Conservation (phyloP, 2,888 invertebrate species). For the Augiades crinisus region DNA sequence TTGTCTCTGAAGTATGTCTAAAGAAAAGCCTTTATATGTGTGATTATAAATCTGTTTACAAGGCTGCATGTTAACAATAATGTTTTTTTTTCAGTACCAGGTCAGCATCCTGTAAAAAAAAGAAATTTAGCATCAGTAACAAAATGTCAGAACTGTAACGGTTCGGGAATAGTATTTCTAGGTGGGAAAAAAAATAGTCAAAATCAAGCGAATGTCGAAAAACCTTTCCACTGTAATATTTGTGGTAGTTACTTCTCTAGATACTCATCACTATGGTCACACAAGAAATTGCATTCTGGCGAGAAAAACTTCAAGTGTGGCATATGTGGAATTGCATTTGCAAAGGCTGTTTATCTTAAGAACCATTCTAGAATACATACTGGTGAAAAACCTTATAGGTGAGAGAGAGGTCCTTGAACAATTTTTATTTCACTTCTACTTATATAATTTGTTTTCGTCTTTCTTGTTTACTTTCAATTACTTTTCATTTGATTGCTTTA, state of each 20-base stretch:
- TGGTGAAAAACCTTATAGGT: conserved; percentile 83
- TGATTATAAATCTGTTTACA: too few species aligned
- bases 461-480: too few species aligned
- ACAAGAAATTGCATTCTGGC: conserved; percentile 92
- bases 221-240: conserved; percentile 94
- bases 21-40: too few species aligned
- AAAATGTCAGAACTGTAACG: conserved; percentile 94
- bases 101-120: conserved; percentile 90
- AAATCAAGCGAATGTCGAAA: conserved; percentile 84
- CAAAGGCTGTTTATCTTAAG: conserved; percentile 94
- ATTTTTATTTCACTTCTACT: too few species aligned
- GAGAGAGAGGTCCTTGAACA: conserved; percentile 26
- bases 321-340: conserved; percentile 93
- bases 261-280: conserved; percentile 94
- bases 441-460: too few species aligned
- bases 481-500: too few species aligned
- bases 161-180: conserved; percentile 92
- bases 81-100: conserved; percentile 61
- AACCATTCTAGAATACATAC: conserved; percentile 94
- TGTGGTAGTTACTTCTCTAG: conserved; percentile 92
- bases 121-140: conserved; percentile 91
- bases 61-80: too few species aligned
- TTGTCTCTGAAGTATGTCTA: too few species aligned
- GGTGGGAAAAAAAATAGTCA: conserved; percentile 84
- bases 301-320: conserved; percentile 93